phyloP scores from a whole-genome alignment of 2,113 vertebrate species.

The Neopipo cinnamomea region DNA sequence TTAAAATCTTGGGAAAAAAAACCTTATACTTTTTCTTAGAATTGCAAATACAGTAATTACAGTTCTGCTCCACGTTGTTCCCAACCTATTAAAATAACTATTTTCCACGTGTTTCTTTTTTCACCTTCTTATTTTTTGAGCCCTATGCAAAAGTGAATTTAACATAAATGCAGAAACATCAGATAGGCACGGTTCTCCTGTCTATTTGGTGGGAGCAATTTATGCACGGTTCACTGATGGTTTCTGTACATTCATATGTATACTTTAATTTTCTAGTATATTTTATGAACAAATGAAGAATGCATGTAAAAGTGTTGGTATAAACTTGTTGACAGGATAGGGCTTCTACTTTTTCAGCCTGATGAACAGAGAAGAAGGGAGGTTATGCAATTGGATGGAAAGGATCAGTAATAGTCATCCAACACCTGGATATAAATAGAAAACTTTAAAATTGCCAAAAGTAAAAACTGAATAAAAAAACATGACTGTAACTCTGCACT shows the following conservation, averaged over 20 bases:
- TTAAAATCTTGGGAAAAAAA: neutral
- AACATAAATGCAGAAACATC: neutral
- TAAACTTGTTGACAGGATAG: neutral
- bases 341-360: neutral
- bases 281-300: neutral
- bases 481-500: neutral
- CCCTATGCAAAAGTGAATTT: neutral
- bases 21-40: neutral
- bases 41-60: neutral
- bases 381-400: neutral
- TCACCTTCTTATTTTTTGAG: neutral
- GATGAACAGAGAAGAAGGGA: neutral
- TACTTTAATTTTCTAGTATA: neutral
- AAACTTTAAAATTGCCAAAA: neutral
- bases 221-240: accelerated
- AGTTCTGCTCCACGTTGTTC: neutral
- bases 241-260: neutral
- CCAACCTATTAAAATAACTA: neutral
- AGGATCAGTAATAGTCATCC: accelerated
- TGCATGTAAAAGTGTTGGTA: neutral
- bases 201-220: neutral
- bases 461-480: neutral
- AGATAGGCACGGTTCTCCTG: neutral
- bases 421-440: neutral
- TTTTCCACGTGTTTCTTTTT: neutral